Base-by-base conservation (phyloP, 2,113 vertebrate genomes). In the Athene cunicularia region DNA sequence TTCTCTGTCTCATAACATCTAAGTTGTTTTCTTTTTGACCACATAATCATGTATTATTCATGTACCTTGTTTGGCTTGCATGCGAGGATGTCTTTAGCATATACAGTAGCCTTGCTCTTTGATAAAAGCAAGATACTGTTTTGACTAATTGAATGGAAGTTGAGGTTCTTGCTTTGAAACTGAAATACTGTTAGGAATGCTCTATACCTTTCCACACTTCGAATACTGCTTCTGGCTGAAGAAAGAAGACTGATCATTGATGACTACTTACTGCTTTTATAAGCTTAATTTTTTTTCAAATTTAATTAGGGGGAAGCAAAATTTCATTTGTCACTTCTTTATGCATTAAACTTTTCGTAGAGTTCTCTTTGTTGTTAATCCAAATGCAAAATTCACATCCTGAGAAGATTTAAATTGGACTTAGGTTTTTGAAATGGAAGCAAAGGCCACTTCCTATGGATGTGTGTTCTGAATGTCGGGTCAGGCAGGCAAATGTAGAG, bases 301-400 rank as follows among this genome's bases (percentile, higher is more conserved):
- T 49, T 49, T 3, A 56, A 7, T 41, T 55, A 14, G 2, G 8
- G 5, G 12, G 33, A 35, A 81, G 72, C 59, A 93, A 93, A 89
- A 93, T 86, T 75, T 95, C 10, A 15, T 52, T 63, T 96, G 80
- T 82, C 37, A 63, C 73, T 97, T 64, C 43, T 94, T 96, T 96
- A 47, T 73, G 23, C 93, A 49, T 93, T 70, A 97, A 95, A 92
- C 27, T 52, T 98, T 86, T 95, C 22, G n/a, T 43, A 52, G 83
- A 81, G 67, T 89, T 92, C n/a, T 47, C 15, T 62, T 95, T 95
- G 66, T 81, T 95, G 33, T 53, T 90, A 87, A 92, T 86, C 92
- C 87, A 95, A 91, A 49, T 91, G 76, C 26, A 83, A 89, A 97
- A 95, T 85, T 95, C 86, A 39, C 91, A 84, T 95, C 58, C 95